Base-by-base conservation (phyloP, 2,113 vertebrate species). In the Catharus fuscescens region DNA sequence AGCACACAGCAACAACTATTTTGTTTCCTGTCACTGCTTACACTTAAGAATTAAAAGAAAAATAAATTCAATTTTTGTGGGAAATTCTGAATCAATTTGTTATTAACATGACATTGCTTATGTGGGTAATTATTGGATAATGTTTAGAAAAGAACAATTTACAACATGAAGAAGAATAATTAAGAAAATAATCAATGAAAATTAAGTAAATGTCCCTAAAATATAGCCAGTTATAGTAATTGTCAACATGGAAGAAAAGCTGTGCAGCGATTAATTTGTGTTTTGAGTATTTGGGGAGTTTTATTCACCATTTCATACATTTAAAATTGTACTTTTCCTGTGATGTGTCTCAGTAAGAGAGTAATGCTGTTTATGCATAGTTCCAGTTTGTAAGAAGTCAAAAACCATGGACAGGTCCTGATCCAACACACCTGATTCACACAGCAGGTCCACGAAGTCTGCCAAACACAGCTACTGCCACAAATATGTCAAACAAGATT, bases 171-270 rank as follows among this genome's bases (percentile, higher is more conserved):
- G n/a, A 92, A 61, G 26, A 90, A 86, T 4, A 92, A 85, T 71
- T 89, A 88, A 88, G 74, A 76, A 94, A 92, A 73, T 77, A 80
- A 95, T 94, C 84, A 89, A 96, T 95, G 29, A 95, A 70, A 92
- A 72, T 88, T 90, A 90, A 77, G 59, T 59, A 82, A 95, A 89
- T 53, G 82, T 85, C 45, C 13, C 42, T 57, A 91, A 91, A 82
- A 83, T 70, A 91, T 42, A 72, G 87, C 34, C 81, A 92, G 45
- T 69, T 89, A 42, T 20, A 92, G 71, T 74, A 38, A 72, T 24
- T 85, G 81, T 65, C 84, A 95, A 89, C 16, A 59, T 2, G 6
- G 42, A 69, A 87, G 36, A 89, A 93, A 87, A 91, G 53, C 66
- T 87, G 45, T 52, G 70, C 61, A 87, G 65, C 15, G 80, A 61